Evolutionary conservation across 1,140 invertebrate genomes (phyloP).

Genomic region (Ceratoteleas bidentatus): DNA sequence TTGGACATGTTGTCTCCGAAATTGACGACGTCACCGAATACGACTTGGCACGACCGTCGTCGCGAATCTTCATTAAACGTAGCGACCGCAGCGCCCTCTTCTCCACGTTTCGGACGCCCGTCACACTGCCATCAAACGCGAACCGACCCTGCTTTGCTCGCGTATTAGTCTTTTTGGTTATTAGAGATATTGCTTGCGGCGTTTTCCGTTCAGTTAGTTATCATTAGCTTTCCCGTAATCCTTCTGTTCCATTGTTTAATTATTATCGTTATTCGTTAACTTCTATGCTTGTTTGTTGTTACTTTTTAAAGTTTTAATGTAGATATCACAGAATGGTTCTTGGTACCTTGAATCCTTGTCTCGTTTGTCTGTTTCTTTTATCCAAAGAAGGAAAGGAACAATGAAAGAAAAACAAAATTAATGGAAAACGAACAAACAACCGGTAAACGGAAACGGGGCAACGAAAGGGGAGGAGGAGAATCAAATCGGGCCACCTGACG

Average conservation of each 20-base stretch:
- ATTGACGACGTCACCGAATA: conserved; percentile 53
- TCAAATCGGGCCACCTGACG: conserved; percentile 42
- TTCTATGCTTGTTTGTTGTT: conserved; percentile 45
- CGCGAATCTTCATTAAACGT: conserved; percentile 44
- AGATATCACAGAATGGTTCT: conserved; percentile 82
- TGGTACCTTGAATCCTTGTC: conserved; percentile 80
- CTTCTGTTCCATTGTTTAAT: conserved; percentile 34
- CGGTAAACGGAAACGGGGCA: conserved; percentile 66
- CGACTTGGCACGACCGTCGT: conserved; percentile 27
- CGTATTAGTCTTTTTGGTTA: conserved; percentile 80
- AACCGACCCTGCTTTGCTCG: conserved; percentile 26
- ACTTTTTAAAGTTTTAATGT: conserved; percentile 80
- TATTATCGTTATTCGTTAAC: conserved; percentile 64
- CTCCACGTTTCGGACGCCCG: conserved; percentile 15
- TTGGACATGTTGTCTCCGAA: conserved; percentile 85
- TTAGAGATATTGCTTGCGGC: conserved; percentile 28
- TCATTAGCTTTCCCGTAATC: conserved; percentile 24
- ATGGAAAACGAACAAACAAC: too few species aligned
- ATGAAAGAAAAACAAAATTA: too few species aligned
- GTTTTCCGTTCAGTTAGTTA: conserved; percentile 46
- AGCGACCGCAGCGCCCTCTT: conserved; percentile 9
- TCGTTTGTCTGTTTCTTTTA: conserved; percentile 65
- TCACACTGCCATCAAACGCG: conserved; percentile 15
- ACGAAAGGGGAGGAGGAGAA: conserved; percentile 71
- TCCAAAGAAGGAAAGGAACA: conserved; percentile 5